Base-by-base conservation (phyloP, 2,113 vertebrate genomes). In the Excalfactoria chinensis region DNA sequence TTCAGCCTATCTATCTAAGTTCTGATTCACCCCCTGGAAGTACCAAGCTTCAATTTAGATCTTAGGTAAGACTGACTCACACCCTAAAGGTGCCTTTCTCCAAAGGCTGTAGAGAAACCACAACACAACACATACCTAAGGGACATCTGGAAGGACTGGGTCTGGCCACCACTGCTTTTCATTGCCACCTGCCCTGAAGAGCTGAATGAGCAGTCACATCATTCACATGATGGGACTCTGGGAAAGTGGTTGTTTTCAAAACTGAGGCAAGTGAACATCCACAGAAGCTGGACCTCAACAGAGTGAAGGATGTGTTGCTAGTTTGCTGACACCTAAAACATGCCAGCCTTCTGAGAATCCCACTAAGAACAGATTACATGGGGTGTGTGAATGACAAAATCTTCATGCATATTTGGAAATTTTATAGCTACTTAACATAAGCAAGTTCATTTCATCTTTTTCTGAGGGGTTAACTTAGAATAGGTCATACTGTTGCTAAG, bases 21-120 rank as follows among this genome's bases (percentile, higher is more conserved):
- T 83, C 82, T 95, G 82, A 93, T 84, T 93, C 89, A 91, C 63
- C 8, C 68, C 87, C 74, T 79, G 49, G 78, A 93, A 91, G 74
- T 63, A 89, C 71, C 91, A 89, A 44, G 49, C 21, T 83, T 79
- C 85, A 68, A 94, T 95, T 88, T 85, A 93, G 32, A 18, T 76
- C 55, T 85, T 83, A 67, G 78, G 68, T 67, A 85, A 73, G 59
- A 73, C 72, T 93, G 90, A 94, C 75, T 95, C 84, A 83, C 25
- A 49, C 68, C 64, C 72, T 88, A 34, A 95, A 93, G 82, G 71
- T 87, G 75, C 44, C 85, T 73, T 93, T 91, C 35, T 82, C 59
- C 41, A 77, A 82, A 87, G 64, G 11, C 14, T 19, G 4, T 12
- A 28, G n/a, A 63, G 23, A 32, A 59, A 23, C 34, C 18, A 34